phyloP scores from a whole-genome alignment of 2,797 vertebrate species.

The Pangasius larnaudii region DNA sequence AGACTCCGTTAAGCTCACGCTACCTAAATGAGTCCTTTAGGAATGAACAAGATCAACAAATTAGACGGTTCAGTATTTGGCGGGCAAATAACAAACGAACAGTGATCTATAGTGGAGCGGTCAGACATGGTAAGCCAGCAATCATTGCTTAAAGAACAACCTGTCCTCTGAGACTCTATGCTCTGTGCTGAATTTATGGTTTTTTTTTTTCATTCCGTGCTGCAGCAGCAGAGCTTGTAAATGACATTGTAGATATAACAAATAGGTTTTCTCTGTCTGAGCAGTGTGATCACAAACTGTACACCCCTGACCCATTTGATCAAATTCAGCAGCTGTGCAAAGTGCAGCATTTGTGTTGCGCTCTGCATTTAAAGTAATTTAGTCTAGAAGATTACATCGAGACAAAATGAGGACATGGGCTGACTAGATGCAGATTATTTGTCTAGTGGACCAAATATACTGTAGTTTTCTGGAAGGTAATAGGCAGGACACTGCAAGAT shows the following conservation, averaged over 20 bases:
- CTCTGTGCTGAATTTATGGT: not conserved
- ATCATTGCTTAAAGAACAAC: slow-evolving; percentile 3
- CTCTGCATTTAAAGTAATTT: slow-evolving; percentile 32
- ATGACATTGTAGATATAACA: slow-evolving; percentile 18
- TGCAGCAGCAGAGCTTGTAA: not conserved
- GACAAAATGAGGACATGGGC: slow-evolving; percentile 20
- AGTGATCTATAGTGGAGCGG: slow-evolving; percentile 53
- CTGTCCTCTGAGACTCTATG: not conserved
- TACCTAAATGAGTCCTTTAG: slow-evolving; percentile 69
- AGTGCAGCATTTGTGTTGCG: not conserved
- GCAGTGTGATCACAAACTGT: not conserved
- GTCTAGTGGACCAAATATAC: not conserved
- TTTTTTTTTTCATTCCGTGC: not conserved
- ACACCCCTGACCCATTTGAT: slow-evolving; percentile 2
- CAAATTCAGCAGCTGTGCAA: slow-evolving; percentile 9
- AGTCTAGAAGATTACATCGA: not conserved
- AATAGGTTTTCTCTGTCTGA: slow-evolving; percentile 11
- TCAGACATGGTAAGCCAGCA: slow-evolving; percentile 17
- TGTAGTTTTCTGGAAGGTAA: not conserved
- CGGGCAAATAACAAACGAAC: slow-evolving; percentile 59
- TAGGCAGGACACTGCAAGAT: not conserved
- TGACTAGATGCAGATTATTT: not conserved
- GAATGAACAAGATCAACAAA: slow-evolving; percentile 68
- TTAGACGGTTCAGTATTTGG: slow-evolving; percentile 63
- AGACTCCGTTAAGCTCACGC: slow-evolving; percentile 66